phyloP scores from a whole-genome alignment of 2,888 invertebrate species.

The Galerucella nymphaeae region DNA sequence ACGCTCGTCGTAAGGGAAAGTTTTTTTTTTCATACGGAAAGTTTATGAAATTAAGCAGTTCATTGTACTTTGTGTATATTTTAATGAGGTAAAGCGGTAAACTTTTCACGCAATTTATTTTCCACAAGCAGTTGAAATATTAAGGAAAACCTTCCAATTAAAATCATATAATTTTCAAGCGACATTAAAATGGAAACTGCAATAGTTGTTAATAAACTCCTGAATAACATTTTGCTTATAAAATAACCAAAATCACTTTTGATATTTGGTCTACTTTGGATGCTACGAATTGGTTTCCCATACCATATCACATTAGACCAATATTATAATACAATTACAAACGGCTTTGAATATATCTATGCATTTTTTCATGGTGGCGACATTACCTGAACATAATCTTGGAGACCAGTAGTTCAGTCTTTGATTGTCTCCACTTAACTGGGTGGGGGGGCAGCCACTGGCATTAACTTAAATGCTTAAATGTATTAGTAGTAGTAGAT shows the following conservation, averaged over 20 bases:
- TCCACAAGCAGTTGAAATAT: background rate
- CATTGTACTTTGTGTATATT: conserved; percentile 7
- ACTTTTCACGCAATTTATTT: conserved; percentile 21
- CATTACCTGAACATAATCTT: no score
- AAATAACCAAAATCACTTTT: background rate
- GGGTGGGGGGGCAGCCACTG: no score
- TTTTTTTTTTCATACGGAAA: conserved; percentile 9
- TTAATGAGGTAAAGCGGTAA: conserved; percentile 20
- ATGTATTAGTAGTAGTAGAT: no score
- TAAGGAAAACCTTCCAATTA: conserved; percentile 8
- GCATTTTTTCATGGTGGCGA: no score
- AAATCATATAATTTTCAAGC: conserved; percentile 10
- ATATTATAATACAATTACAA: no score
- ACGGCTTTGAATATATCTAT: no score
- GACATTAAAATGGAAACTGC: background rate
- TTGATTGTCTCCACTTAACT: no score
- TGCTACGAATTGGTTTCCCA: background rate
- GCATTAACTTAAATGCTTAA: no score
- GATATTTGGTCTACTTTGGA: background rate
- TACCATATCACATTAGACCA: background rate
- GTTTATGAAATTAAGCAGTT: conserved; percentile 20
- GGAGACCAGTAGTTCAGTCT: no score
- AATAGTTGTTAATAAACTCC: background rate
- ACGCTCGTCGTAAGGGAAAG: background rate
- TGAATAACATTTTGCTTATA: background rate